Evolutionary conservation across 2,113 vertebrate genomes (phyloP).

Genomic region (Saccopteryx leptura): DNA sequence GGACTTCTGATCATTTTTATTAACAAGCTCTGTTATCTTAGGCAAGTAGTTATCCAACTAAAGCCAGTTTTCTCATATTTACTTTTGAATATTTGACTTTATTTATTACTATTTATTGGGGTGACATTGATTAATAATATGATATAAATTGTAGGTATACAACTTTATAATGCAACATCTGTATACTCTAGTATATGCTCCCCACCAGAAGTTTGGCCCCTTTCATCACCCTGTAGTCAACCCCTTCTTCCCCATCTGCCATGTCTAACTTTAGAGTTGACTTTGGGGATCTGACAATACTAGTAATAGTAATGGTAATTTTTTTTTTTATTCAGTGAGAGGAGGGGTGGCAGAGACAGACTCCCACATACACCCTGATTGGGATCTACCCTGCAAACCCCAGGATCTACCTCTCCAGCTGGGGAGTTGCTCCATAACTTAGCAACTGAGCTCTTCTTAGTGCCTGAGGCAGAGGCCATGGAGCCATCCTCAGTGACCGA

Average conservation of each 20-base stretch:
- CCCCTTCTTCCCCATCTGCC: not conserved
- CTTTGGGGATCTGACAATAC: not conserved
- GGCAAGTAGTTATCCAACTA: not conserved
- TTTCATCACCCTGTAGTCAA: not conserved
- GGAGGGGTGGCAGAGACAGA: too few species aligned
- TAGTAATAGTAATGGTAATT: not conserved
- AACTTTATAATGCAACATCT: not conserved
- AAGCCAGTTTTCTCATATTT: constrained; percentile 20
- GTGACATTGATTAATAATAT: not conserved
- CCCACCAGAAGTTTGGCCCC: not conserved
- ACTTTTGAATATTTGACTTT: not conserved
- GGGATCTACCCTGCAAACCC: too few species aligned
- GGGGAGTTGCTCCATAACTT: too few species aligned
- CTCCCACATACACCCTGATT: too few species aligned
- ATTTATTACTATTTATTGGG: not conserved
- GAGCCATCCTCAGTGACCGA: too few species aligned
- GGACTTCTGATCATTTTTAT: not conserved
- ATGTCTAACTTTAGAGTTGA: not conserved
- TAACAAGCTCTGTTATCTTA: not conserved
- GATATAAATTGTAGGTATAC: not conserved
- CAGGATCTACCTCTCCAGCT: too few species aligned
- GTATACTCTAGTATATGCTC: not conserved
- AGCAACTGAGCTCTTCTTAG: too few species aligned
- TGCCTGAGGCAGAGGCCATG: too few species aligned
- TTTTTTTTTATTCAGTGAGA: not conserved